Evolutionary conservation across 2,797 vertebrate species (phyloP).

Genomic region (Alauda arvensis): DNA sequence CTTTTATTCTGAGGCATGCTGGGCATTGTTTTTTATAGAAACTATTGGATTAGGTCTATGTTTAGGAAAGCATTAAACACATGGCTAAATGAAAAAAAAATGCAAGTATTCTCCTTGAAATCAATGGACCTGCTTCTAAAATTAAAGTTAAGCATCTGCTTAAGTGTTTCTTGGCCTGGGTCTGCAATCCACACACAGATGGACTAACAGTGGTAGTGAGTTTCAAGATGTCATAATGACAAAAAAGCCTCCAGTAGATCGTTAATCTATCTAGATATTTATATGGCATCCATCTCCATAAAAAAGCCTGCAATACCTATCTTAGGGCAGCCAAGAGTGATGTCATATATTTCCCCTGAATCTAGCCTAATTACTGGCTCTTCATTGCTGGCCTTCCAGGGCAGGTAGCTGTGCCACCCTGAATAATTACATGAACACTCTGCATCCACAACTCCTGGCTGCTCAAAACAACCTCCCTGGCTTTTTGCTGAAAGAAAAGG

Average conservation of each 20-base stretch:
- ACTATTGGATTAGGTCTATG: neutral
- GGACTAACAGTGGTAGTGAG: conserved; percentile 22
- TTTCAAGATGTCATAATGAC: conserved; percentile 34
- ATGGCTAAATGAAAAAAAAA: neutral
- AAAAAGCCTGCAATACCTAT: neutral
- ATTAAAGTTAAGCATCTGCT: conserved; percentile 32
- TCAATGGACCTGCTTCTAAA: neutral
- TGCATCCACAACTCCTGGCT: neutral
- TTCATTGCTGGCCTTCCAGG: neutral
- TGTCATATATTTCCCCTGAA: neutral
- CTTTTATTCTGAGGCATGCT: neutral
- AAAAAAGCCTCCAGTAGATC: conserved; percentile 15
- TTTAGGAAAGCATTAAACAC: neutral
- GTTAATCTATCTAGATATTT: conserved; percentile 7
- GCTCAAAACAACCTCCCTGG: neutral
- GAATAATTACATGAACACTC: neutral
- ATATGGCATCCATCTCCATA: neutral
- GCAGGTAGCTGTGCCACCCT: neutral
- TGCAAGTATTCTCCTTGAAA: neutral
- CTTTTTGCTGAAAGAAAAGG: neutral
- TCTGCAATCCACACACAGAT: conserved; percentile 22
- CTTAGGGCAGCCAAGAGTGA: neutral
- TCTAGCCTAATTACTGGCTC: neutral
- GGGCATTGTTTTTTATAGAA: neutral
- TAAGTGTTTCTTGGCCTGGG: conserved; percentile 8